Percentiles rank a stretch among this genome's conserved stretches.
These are phyloP conservation scores for Elysia chlorotica DNA, from an alignment of 1,140 invertebrate genomes.

Conservation along the genomic window DNA sequence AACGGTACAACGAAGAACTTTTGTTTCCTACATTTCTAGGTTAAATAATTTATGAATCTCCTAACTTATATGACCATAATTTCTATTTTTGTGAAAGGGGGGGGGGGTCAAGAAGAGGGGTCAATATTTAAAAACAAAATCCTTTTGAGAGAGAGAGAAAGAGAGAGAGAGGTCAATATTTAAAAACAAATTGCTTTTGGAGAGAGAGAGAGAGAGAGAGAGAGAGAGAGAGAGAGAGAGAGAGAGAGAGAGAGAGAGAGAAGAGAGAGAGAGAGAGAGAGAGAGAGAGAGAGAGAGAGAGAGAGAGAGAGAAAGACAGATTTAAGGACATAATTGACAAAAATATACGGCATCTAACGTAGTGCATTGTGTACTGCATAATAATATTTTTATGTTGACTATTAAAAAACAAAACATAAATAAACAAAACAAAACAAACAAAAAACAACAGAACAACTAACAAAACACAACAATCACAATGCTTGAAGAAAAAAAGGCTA, in stretches of 20 bases:
- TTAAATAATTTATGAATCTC: no score
- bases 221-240: neutral
- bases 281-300: neutral
- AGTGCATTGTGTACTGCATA: neutral
- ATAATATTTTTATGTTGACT: no score
- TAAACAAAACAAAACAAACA: no score
- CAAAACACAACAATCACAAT: no score
- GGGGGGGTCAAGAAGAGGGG: neutral
- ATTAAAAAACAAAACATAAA: no score
- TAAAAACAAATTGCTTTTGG: neutral
- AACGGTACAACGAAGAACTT: no score
- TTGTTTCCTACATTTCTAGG: no score
- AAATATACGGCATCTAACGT: neutral
- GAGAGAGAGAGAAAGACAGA: neutral
- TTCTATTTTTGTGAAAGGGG: no score
- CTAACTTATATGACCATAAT: no score
- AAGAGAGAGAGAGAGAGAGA: conserved; percentile 1
- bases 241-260: neutral
- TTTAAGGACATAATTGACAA: neutral
- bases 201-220: conserved; percentile 8
- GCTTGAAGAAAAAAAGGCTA: no score
- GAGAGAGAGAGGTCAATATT: neutral
- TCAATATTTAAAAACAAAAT: neutral
- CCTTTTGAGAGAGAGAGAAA: neutral
- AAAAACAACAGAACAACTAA: no score